Conservation (phyloP, 2,888 invertebrate genomes). For the Actias luna region DNA sequence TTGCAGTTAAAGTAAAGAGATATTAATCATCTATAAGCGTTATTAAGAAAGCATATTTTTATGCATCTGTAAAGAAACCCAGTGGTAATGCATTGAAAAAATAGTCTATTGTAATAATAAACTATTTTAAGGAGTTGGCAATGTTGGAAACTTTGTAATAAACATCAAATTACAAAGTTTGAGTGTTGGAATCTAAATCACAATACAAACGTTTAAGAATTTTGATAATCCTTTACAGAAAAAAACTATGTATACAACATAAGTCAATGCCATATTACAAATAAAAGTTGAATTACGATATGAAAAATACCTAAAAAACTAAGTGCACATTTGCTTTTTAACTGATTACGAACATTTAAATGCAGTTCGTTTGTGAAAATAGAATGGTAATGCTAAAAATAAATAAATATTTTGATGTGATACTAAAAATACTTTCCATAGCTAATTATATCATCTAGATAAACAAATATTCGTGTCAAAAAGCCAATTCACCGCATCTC, state of each 20-base stretch:
- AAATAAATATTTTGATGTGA: conserved; percentile 4
- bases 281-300: background rate
- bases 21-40: no score
- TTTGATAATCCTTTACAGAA: background rate
- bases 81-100: no score
- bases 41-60: no score
- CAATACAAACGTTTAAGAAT: background rate
- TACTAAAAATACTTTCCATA: background rate
- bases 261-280: background rate
- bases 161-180: background rate
- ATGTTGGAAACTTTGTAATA: background rate
- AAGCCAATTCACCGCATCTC: conserved; percentile 32
- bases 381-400: background rate
- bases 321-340: background rate
- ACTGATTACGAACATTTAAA: background rate
- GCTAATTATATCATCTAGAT: background rate
- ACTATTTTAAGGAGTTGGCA: no score
- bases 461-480: conserved; percentile 9
- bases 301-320: background rate
- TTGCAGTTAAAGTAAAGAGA: no score
- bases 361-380: background rate
- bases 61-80: no score
- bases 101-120: no score
- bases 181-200: background rate
- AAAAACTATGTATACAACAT: conserved; percentile 1